Percentiles rank a stretch among this genome's conserved stretches.
phyloP scores from a whole-genome alignment of 2,113 vertebrate species.

The Oxyura jamaicensis region DNA sequence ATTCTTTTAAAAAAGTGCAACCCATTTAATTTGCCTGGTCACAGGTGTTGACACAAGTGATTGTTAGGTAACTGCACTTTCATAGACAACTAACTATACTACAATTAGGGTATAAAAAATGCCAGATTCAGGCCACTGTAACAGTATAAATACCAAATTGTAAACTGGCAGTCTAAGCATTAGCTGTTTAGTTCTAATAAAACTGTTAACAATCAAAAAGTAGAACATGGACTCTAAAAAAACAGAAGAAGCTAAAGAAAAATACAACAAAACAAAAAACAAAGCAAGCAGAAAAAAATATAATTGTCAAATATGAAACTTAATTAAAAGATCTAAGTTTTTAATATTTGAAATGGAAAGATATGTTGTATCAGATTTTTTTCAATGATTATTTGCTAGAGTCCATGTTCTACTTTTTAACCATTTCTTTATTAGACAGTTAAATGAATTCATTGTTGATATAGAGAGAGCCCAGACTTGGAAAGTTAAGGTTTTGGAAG shows the following conservation, averaged over 20 bases:
- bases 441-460: background rate
- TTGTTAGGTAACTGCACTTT: background rate
- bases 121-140: background rate
- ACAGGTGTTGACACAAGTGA: background rate
- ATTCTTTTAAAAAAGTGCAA: background rate
- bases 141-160: background rate
- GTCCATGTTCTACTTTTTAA: background rate
- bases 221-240: no score
- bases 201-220: background rate
- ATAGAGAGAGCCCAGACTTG: background rate
- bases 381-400: background rate
- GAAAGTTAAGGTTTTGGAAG: background rate
- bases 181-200: background rate
- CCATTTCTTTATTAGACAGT: background rate
- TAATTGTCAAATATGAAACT: background rate
- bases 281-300: background rate
- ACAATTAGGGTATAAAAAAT: background rate
- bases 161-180: background rate
- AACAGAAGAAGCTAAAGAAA: background rate
- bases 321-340: background rate
- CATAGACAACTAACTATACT: background rate
- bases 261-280: background rate
- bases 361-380: accelerated
- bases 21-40: background rate
- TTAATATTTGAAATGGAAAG: background rate